These are phyloP conservation scores for Pseudorhombus dupliciocellatus DNA, from an alignment of 2,113 vertebrate species.

Conservation along the genomic window DNA sequence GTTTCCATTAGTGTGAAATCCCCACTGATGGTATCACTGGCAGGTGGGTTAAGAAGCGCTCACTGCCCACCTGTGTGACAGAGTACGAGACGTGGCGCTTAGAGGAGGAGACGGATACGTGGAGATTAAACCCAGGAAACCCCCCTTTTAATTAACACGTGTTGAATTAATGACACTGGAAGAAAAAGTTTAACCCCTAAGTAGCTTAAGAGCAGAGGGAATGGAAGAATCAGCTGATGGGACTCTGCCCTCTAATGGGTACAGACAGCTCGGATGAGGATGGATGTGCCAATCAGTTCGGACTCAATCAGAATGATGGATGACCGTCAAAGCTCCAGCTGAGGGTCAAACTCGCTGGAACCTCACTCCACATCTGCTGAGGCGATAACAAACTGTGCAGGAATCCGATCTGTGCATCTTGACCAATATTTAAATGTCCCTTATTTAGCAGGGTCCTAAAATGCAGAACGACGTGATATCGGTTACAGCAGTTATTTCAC, in stretches of 20 bases:
- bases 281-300: constrained; percentile 72
- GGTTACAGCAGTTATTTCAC: no score
- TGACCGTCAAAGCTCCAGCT: constrained; percentile 64
- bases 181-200: constrained; percentile 43
- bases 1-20: constrained; percentile 48
- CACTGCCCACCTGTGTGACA: constrained; percentile 16
- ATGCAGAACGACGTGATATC: no score
- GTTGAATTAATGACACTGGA: constrained; percentile 42
- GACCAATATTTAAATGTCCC: no score
- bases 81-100: neutral
- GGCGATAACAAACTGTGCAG: neutral
- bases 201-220: constrained; percentile 35
- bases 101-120: neutral
- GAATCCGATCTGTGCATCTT: no score
- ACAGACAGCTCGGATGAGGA: constrained; percentile 77
- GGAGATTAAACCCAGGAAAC: constrained; percentile 33
- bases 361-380: neutral
- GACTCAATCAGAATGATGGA: constrained; percentile 70
- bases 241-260: constrained; percentile 65
- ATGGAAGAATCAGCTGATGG: constrained; percentile 47
- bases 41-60: constrained; percentile 23
- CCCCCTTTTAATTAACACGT: constrained; percentile 44
- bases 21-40: constrained; percentile 30
- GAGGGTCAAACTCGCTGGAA: constrained; percentile 11
- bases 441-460: no score